Percentiles rank a stretch among this genome's conserved stretches.
Conservation (phyloP, 1,140 invertebrate genomes). For the Zaprionus kolodkinae region DNA sequence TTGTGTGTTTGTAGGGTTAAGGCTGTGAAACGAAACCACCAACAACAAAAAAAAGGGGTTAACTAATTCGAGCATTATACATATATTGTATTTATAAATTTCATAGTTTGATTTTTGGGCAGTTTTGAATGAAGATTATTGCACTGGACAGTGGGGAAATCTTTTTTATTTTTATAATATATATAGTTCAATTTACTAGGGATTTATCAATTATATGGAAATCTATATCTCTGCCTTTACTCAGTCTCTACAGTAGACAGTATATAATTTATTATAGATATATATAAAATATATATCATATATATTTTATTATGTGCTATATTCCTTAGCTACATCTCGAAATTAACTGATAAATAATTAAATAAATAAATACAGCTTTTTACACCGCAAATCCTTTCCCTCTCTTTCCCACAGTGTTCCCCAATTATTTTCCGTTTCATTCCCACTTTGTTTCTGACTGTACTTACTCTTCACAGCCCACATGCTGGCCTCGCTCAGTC, state of each 20-base stretch:
- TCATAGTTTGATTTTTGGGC: not conserved
- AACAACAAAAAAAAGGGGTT: not conserved
- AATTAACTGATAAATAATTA: no score
- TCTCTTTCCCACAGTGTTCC: not conserved
- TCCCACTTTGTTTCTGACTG: not conserved
- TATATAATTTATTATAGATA: not conserved
- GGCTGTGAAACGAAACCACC: not conserved
- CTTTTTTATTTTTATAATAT: no score
- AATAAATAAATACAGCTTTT: no score
- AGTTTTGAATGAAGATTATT: not conserved
- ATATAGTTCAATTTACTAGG: no score
- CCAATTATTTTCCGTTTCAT: not conserved
- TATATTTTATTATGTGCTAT: no score
- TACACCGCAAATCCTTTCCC: no score
- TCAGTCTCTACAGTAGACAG: no score
- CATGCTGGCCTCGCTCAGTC: constrained; percentile 86
- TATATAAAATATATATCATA: no score
- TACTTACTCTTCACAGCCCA: constrained; percentile 91
- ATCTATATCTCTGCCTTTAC: not conserved
- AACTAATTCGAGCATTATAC: not conserved
- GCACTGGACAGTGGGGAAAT: not conserved
- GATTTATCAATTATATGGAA: no score
- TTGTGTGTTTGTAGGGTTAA: no score
- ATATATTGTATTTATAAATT: constrained; percentile 5
- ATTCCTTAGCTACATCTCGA: no score